A percentile compares a stretch with the other conserved stretches of the same genome.
Evolutionary conservation across 1,140 invertebrate species (phyloP).

Genomic region (Conus ventricosus): DNA sequence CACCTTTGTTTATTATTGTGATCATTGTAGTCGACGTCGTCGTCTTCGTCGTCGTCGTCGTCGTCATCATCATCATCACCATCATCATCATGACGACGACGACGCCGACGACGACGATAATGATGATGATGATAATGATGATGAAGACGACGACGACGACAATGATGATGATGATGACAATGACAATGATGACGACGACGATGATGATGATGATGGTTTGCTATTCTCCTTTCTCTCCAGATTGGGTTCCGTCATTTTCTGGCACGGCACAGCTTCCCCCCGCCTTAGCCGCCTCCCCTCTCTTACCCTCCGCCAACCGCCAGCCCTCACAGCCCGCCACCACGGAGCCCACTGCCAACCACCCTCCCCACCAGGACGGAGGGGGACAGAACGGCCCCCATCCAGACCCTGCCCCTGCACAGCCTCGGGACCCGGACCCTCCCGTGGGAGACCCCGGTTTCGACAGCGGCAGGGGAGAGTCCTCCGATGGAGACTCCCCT

Average conservation of each 20-base stretch:
- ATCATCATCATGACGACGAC: too few relatives aligned
- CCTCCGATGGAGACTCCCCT: conserved; percentile 30
- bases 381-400: not conserved
- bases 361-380: not conserved
- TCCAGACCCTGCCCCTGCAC: not conserved
- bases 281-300: not conserved
- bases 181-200: conserved; percentile 1
- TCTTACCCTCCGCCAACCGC: not conserved
- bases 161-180: conserved; percentile 26
- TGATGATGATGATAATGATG: too few relatives aligned
- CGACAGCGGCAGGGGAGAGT: conserved; percentile 34
- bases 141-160: too few relatives aligned
- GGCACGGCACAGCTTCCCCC: not conserved
- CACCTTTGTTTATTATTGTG: not conserved
- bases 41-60: not conserved
- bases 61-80: not conserved
- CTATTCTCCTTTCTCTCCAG: not conserved
- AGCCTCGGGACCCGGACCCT: not conserved
- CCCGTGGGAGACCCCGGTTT: conserved; percentile 1
- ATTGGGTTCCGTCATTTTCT: not conserved
- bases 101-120: too few relatives aligned
- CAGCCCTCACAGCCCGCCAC: not conserved
- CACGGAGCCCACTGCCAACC: not conserved
- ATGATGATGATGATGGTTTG: conserved; percentile 19
- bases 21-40: not conserved